A percentile compares a stretch with the other conserved stretches of the same genome.
phyloP scores from a whole-genome alignment of 2,888 invertebrate species.

The Leucophora obtusa region DNA sequence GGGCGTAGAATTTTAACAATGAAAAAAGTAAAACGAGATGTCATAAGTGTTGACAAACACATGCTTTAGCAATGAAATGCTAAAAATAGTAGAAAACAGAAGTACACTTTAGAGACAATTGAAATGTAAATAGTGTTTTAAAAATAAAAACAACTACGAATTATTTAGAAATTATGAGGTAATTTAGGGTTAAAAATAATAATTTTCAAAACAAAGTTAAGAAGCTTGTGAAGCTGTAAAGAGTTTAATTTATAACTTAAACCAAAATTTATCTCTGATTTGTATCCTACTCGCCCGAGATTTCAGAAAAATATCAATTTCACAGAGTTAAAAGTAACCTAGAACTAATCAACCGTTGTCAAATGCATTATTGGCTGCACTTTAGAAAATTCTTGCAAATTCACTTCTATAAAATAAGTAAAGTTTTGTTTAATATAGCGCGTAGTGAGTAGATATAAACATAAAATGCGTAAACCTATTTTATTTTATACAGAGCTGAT shows the following conservation, averaged over 20 bases:
- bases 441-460: too few species aligned
- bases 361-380: too few species aligned
- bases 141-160: not conserved
- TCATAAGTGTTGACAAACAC: constrained; percentile 29
- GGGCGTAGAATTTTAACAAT: not conserved
- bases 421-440: too few species aligned
- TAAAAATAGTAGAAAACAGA: not conserved
- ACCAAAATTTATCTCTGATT: too few species aligned
- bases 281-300: too few species aligned
- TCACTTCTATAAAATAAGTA: too few species aligned
- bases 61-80: constrained; percentile 12
- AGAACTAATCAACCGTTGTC: too few species aligned
- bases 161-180: not conserved
- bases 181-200: not conserved
- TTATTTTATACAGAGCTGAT: too few species aligned
- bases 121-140: not conserved
- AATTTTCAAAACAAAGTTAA: not conserved
- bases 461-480: too few species aligned
- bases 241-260: not conserved
- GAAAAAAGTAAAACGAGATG: not conserved
- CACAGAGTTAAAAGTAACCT: too few species aligned
- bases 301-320: too few species aligned
- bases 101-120: not conserved
- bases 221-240: not conserved
- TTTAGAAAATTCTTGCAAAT: too few species aligned